Evolutionary conservation across 2,888 invertebrate species (phyloP).

Genomic region (Cerastis leucographa): DNA sequence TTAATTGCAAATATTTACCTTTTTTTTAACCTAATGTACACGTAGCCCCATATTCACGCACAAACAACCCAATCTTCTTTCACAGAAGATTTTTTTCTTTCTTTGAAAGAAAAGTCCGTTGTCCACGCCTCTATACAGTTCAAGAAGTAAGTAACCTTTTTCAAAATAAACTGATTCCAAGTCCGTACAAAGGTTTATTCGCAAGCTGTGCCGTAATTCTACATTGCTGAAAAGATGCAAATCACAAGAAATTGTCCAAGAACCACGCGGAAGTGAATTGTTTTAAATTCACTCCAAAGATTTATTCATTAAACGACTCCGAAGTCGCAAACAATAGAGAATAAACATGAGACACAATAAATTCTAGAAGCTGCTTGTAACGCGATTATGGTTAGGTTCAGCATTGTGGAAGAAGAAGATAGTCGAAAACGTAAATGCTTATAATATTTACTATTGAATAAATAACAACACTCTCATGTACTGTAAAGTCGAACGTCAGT

Average conservation of each 20-base stretch:
- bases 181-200: constrained; percentile 45
- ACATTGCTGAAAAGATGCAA: constrained; percentile 60
- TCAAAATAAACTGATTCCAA: constrained; percentile 30
- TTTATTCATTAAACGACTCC: constrained; percentile 55
- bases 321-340: constrained; percentile 42
- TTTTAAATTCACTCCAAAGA: constrained; percentile 59
- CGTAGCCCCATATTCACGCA: neutral
- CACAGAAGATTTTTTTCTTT: neutral
- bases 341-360: constrained; percentile 48
- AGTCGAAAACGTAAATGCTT: neutral
- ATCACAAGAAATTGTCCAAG: constrained; percentile 60
- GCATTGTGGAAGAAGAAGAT: constrained; percentile 16
- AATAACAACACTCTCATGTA: neutral
- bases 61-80: neutral
- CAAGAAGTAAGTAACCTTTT: neutral
- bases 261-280: constrained; percentile 60
- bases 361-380: constrained; percentile 43
- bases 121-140: neutral
- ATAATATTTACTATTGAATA: neutral
- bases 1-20: neutral
- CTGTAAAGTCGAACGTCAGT: too few relatives aligned
- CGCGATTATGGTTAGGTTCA: constrained; percentile 38
- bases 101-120: neutral
- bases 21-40: neutral
- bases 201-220: constrained; percentile 48